phyloP scores from a whole-genome alignment of 2,797 vertebrate genomes.

The Potorous gilbertii region DNA sequence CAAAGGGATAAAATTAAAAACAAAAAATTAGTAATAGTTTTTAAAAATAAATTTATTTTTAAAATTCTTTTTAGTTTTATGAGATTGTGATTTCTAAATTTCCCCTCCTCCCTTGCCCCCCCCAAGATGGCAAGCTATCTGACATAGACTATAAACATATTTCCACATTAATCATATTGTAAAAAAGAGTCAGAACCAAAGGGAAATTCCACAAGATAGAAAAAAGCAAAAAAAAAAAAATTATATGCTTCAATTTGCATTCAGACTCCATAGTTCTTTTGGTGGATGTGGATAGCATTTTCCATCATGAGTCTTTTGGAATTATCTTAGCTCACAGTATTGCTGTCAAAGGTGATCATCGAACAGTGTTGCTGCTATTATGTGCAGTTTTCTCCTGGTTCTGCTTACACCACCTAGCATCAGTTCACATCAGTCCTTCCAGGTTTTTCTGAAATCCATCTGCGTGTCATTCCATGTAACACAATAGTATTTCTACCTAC shows the following conservation, averaged over 20 bases:
- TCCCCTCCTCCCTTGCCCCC: too few species aligned
- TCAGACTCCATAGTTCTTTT: not conserved
- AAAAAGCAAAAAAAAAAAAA: too few species aligned
- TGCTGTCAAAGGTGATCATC: not conserved
- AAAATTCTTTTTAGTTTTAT: not conserved
- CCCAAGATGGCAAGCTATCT: not conserved
- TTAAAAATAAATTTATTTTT: not conserved
- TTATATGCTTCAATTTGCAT: not conserved
- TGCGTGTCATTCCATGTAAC: not conserved
- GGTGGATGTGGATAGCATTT: not conserved
- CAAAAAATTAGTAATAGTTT: not conserved
- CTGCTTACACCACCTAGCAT: not conserved
- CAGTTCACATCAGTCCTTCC: not conserved
- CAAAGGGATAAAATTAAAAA: not conserved
- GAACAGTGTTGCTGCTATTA: not conserved
- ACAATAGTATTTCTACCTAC: not conserved
- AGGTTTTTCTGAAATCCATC: not conserved
- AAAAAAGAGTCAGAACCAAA: not conserved
- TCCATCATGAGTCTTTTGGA: not conserved
- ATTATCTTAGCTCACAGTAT: not conserved
- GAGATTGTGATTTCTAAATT: not conserved
- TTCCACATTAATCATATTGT: not conserved
- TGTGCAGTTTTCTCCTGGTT: not conserved
- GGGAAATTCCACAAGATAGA: not conserved
- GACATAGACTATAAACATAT: not conserved